phyloP scores from a whole-genome alignment of 53 echinoderm and acorn worm genomes.

The Patiria pectinifera region DNA sequence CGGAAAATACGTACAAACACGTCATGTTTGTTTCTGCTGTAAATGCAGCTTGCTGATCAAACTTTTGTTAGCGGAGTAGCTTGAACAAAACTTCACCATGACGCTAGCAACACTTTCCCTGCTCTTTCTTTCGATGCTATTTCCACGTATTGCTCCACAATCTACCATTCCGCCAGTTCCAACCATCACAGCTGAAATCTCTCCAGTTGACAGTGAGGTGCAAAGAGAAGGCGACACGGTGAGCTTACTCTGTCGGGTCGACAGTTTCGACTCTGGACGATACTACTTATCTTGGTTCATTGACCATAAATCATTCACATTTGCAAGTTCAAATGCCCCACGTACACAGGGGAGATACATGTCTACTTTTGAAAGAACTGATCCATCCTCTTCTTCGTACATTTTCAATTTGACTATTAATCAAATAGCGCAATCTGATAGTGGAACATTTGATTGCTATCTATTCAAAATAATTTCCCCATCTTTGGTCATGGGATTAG shows the following conservation, averaged over 20 bases:
- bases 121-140: not conserved
- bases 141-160: not conserved
- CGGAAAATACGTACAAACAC: no score
- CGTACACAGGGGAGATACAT: no score
- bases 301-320: no score
- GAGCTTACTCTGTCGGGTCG: not conserved
- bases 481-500: not conserved
- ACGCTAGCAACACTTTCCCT: not conserved
- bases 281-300: no score
- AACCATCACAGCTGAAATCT: not conserved
- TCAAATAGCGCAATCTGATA: not conserved
- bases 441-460: not conserved
- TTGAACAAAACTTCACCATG: not conserved
- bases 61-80: no score
- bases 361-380: not conserved
- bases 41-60: no score
- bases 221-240: not conserved
- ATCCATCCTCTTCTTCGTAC: not conserved
- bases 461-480: not conserved
- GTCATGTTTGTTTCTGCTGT: no score
- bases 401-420: constrained; percentile 1
- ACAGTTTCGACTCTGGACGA: not conserved
- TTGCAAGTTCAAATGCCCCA: not conserved
- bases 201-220: not conserved
- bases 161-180: not conserved